Conservation (phyloP, 2,797 vertebrate genomes). For the Amazonetta brasiliensis region DNA sequence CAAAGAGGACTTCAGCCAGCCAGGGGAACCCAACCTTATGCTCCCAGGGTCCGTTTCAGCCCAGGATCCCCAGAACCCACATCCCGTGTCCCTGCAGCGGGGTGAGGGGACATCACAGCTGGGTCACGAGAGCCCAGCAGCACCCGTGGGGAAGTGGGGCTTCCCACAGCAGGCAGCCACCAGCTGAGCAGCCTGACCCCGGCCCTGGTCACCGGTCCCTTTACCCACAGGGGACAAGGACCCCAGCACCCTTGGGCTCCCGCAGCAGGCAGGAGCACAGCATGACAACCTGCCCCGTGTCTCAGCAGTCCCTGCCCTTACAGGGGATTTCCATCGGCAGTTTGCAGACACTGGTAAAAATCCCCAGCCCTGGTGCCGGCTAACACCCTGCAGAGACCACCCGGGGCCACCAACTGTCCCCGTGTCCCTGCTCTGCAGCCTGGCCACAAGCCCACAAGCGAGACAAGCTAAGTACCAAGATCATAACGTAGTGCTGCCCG, state of each 20-base stretch:
- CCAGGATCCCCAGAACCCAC: neutral
- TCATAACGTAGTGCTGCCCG: constrained; percentile 87
- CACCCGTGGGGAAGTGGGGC: neutral
- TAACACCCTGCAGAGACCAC: neutral
- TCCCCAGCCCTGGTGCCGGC: neutral
- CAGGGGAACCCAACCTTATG: neutral
- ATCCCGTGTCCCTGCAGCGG: neutral
- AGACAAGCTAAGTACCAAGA: constrained; percentile 80
- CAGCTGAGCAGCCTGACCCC: neutral
- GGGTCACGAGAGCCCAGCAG: neutral
- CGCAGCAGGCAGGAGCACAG: neutral
- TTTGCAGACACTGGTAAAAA: neutral
- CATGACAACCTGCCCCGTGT: rapidly evolving
- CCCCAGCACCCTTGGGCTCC: neutral
- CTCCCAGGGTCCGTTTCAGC: neutral
- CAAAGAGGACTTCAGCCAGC: neutral
- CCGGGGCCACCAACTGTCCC: neutral
- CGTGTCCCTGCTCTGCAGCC: rapidly evolving
- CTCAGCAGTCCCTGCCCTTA: neutral
- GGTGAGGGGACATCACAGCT: neutral
- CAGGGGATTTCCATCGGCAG: neutral
- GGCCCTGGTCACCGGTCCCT: neutral
- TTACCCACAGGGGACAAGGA: neutral
- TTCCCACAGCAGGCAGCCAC: neutral
- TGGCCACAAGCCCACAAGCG: neutral